phyloP scores from a whole-genome alignment of 2,888 invertebrate genomes.

The Cephus pygmeus region DNA sequence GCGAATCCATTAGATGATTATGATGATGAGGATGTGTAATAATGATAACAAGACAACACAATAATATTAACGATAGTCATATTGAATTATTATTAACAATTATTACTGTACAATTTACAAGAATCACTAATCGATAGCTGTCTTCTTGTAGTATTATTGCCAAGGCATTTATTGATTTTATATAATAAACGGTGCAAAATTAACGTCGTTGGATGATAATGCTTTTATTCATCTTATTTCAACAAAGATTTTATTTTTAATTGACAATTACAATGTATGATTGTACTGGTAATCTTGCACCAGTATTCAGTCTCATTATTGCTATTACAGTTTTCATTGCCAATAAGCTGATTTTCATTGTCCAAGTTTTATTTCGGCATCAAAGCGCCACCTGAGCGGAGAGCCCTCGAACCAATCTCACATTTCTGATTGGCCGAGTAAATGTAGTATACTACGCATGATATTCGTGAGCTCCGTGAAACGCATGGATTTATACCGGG shows the following conservation, averaged over 20 bases:
- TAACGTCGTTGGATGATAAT: slow-evolving; percentile 1
- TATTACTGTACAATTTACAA: slow-evolving; percentile 38
- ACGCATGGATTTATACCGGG: no score
- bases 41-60: slow-evolving; percentile 15
- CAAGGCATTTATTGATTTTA: slow-evolving; percentile 44
- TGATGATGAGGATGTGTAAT: slow-evolving; percentile 27
- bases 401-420: no score
- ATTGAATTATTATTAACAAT: slow-evolving; percentile 22
- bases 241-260: background rate
- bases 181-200: slow-evolving; percentile 43
- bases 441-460: no score
- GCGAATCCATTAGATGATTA: slow-evolving; percentile 15
- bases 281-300: background rate
- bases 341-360: no score
- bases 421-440: no score
- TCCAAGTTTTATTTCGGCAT: no score
- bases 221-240: background rate
- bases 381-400: no score
- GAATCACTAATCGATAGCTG: slow-evolving; percentile 36
- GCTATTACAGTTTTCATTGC: background rate
- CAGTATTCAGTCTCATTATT: background rate
- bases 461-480: no score
- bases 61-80: slow-evolving; percentile 23
- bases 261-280: background rate
- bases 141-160: slow-evolving; percentile 42